Base-by-base conservation (phyloP, 2,113 vertebrate species). In the Erpornis zantholeuca region DNA sequence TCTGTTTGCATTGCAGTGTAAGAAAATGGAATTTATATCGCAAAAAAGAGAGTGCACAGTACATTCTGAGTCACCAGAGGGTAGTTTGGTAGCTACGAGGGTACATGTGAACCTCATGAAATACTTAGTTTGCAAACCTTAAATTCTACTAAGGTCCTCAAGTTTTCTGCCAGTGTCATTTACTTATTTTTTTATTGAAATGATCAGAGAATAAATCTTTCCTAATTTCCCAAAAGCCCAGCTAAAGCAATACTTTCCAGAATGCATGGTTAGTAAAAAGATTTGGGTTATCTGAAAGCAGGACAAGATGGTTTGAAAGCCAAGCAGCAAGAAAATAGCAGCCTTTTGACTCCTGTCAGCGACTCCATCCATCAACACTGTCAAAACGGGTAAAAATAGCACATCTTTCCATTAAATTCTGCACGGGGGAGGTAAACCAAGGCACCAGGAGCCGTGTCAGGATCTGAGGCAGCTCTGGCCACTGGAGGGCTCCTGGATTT, bases 401-500 rank as follows among this genome's bases (percentile, higher is more conserved):
- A 1, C 25, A 31, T 60, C 23, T 85, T 84, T 65, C 69, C 69
- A 8, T 53, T 11, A 2, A 21, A 44, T 17, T 60, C n/a, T 45
- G 11, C 45, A 19, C 0, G 2, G 7, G 60, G 47, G 45, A 53
- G 35, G 57, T 31, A 44, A 63, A 50, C 7, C 44, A 4, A 40
- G 35, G 53, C 33, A 81, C 10, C 7, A 5, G 47, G 23, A 75
- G 6, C 44, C 15, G n/a, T 72, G 78, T n/a, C 36, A 31, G 1
- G 6, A 21, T 47, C 45, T 20, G 40, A 54, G 63, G 86, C 52
- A 42, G 63, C 50, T 86, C 27, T 71, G 68, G 47, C 79, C 88
- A 5, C 80, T 81, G 86, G 91, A 95, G 88, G 94, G 88, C 91
- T 96, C 82, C 82, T 70, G 59, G 36, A 18, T 81, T 77, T 88